Base-by-base conservation (phyloP, 2,888 invertebrate species). In the Pandemis heparana region DNA sequence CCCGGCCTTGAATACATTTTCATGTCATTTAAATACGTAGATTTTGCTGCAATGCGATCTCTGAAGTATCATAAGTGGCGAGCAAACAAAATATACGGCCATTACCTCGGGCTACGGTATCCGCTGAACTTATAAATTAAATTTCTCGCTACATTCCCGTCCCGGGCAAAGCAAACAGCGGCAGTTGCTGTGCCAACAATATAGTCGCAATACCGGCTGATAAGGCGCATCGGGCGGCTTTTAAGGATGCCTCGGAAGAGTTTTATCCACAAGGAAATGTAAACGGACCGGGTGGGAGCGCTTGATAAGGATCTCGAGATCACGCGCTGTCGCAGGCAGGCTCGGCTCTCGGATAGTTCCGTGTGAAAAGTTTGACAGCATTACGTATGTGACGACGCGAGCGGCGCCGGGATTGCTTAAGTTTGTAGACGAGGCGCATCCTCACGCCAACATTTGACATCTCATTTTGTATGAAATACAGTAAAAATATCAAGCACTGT, bases 281-380 rank as follows among this genome's bases (percentile, higher is more conserved):
- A 77, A 80, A 81, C 81, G 76, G 80, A 79, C 77, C 70, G 75
- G 72, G 70, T 32, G 23, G 81, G 84, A 81, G 80, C 81, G 66
- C 64, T 64, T 80, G 87, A 88, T 87, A 85, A 85, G 81, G 82
- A 86, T 87, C 87, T 82, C 41, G 75, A 81, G 81, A 81, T 80
- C 79, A 78, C 75, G 77, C 74, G 74, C 77, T 81, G 84, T 66
- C 75, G 75, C 70, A 78, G 77, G 78, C 84, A 80, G 78, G 62
- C 70, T 65, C 59, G 78, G 66, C 70, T 70, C 69, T 60, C 60
- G 23, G 65, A 64, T 48, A 51, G 59, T 70, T 72, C 62, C 18
- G 18, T 60, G 64, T 41, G 41, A 53, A 61, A 72, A 64, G 60
- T 74, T 74, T 65, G 64, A 60, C 69, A 60, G 39, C 73, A 60